Conservation (phyloP, 2,888 invertebrate genomes). For the Cheilosia grossa region DNA sequence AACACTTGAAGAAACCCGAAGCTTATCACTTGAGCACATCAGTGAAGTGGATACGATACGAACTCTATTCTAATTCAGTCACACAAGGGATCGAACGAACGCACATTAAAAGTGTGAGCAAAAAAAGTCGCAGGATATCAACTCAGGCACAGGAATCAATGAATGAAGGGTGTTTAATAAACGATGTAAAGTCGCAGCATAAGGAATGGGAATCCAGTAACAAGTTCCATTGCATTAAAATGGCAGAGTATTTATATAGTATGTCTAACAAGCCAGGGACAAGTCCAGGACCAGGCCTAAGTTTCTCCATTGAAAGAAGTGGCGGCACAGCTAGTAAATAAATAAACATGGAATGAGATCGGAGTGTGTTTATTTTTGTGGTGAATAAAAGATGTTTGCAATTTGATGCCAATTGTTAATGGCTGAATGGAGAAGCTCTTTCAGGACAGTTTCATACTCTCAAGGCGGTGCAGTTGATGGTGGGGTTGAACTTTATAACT, state of each 20-base stretch:
- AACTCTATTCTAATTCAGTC: conserved; percentile 24
- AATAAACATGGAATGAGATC: no score
- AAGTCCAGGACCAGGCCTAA: no score
- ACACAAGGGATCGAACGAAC: not conserved
- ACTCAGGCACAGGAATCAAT: not conserved
- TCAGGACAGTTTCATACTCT: no score
- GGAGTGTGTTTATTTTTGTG: no score
- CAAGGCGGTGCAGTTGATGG: no score
- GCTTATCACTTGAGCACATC: conserved; percentile 28
- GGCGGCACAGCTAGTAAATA: no score
- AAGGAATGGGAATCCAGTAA: not conserved
- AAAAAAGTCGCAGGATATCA: no score
- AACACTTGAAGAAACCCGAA: conserved; percentile 8
- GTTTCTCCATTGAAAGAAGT: no score
- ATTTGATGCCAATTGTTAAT: no score
- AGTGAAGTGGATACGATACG: not conserved
- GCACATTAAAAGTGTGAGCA: not conserved
- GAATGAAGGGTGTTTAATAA: conserved; percentile 27
- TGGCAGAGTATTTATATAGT: conserved; percentile 1
- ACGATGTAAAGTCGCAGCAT: not conserved
- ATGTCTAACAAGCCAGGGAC: not conserved
- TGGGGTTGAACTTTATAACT: no score
- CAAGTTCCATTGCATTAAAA: not conserved
- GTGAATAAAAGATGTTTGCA: no score
- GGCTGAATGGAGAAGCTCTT: no score